Evolutionary conservation across 2,888 invertebrate species (phyloP).

Genomic region (Digitonthophagus gazella): DNA sequence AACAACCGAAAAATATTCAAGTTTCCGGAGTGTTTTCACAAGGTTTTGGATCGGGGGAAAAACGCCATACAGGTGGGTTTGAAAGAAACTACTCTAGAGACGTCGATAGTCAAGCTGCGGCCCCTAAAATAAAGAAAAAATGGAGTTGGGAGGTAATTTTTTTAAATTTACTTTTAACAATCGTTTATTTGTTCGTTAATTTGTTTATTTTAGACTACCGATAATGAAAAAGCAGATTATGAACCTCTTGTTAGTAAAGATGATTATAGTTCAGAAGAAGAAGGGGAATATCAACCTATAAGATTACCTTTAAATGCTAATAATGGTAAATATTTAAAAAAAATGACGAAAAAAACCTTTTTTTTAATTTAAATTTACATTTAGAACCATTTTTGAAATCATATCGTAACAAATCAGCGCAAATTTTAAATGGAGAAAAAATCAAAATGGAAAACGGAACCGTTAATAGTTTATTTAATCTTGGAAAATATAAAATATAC

Average conservation of each 20-base stretch:
- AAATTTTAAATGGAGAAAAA: conserved; percentile 20
- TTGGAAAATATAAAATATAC: conserved; percentile 34
- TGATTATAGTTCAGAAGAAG: conserved; percentile 38
- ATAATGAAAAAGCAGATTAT: conserved; percentile 39
- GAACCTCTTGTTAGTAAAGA: conserved; percentile 38
- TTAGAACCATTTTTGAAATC: not conserved
- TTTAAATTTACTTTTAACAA: not conserved
- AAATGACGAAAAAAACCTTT: no score
- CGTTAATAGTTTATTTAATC: conserved; percentile 16
- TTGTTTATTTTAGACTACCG: conserved; percentile 36
- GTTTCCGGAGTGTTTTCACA: conserved; percentile 47
- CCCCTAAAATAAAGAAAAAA: conserved; percentile 20
- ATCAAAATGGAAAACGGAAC: not conserved
- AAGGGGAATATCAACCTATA: conserved; percentile 36
- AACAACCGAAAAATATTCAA: conserved; percentile 38
- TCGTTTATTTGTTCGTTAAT: not conserved
- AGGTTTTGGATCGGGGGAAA: conserved; percentile 36
- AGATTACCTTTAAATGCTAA: conserved; percentile 35
- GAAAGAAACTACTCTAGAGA: not conserved
- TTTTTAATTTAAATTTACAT: not conserved
- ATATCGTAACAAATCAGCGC: not conserved
- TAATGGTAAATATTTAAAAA: conserved; percentile 31
- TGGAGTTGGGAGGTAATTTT: conserved; percentile 17
- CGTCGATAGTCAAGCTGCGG: not conserved
- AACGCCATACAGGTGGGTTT: not conserved